Percentiles rank a stretch among this genome's conserved stretches.
These are phyloP conservation scores for Thyatira batis DNA, from an alignment of 2,888 invertebrate species.

Conservation along the genomic window DNA sequence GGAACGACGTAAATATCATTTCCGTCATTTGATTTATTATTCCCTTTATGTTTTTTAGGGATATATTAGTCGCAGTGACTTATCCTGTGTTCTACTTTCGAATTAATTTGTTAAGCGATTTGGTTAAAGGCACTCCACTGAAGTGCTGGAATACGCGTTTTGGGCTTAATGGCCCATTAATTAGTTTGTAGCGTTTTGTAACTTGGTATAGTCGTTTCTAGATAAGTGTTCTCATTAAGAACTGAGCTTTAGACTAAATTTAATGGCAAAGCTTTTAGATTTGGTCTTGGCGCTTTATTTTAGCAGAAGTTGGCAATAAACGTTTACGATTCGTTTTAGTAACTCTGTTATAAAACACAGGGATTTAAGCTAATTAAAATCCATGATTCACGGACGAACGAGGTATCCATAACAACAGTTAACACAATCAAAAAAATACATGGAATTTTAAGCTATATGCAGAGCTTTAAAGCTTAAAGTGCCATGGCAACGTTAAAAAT, in stretches of 20 bases:
- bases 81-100: background rate
- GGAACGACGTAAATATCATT: constrained; percentile 32
- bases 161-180: background rate
- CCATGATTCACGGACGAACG: no score
- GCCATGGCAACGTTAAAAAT: background rate
- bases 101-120: background rate
- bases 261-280: no score
- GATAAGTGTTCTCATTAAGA: background rate
- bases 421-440: background rate
- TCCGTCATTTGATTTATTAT: constrained; percentile 34
- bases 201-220: background rate
- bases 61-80: background rate
- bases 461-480: background rate
- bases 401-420: no score
- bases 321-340: background rate
- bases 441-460: no score
- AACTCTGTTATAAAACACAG: background rate
- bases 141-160: background rate
- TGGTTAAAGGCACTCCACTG: background rate
- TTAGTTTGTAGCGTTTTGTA: background rate
- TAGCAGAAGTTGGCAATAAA: no score
- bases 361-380: background rate
- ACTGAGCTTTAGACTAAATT: background rate
- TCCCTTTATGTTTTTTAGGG: constrained; percentile 13
- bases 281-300: no score